Evolutionary conservation across 2,888 invertebrate species (phyloP), one percentile per base, ranked within the genome.

Genomic region (Petrolisthes cinctipes): DNA sequence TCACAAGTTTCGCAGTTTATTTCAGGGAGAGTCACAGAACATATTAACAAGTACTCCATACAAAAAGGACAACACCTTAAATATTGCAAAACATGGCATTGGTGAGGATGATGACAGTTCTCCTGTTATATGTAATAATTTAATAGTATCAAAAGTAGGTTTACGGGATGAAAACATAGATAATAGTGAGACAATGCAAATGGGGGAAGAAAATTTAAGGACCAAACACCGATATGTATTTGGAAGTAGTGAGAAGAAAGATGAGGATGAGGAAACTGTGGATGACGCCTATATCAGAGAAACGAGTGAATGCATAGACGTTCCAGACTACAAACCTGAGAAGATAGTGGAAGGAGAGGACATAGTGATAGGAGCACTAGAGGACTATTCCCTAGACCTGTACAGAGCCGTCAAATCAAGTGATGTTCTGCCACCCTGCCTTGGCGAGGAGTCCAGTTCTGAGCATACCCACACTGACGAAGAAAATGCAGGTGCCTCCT

Each of bases 281-380:
- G 78, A 83, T 37, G n/a, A n/a, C n/a, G 53, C 66, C 14, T 20
- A 54, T 17, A 17, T 57, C 17, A 51, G 14, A 78, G 57, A 66
- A 0, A 76, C 56, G 14, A 17, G 51, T 54, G 66, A 76, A 7
- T 57, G 56, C 11, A 3, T 7, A 76, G 51, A 82, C n/a, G 57
- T 53, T 14, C 82, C 82, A 5, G 86, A 73, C 54, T 89, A 86
- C 83, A 86, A 82, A 14, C 89, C 89, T 23, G 89, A 89, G 66
- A 53, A 86, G 57, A 71, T 89, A 9, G 81, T 89, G 17, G 54
- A 81, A 61, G 89, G 89, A 23, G 86, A 89, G 73, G 86, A 89
- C 14, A 17, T 89, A n/a, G 86, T 89, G 54, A 89, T 89, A 14
- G 89, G 89, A 76, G 86, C 89, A 6, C 84, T 84, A 57, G 86